Percentiles rank a stretch among this genome's conserved stretches.
These are phyloP conservation scores for Eulemur rufifrons DNA, from an alignment of 2,113 vertebrate genomes.

Conservation along the genomic window DNA sequence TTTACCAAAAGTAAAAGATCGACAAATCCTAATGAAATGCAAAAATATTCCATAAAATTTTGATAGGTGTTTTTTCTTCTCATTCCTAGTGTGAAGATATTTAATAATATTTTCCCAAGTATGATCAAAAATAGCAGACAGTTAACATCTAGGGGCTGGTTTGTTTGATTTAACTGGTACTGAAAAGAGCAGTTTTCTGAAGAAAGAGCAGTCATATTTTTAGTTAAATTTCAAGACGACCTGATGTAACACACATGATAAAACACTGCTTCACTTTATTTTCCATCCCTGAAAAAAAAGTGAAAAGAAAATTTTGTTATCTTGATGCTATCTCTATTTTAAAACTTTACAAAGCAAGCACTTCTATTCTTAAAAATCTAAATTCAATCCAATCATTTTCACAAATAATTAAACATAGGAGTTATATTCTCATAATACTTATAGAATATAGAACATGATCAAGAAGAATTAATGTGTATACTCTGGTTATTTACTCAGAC, in stretches of 20 bases:
- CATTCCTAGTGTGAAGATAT: slow-evolving; percentile 84
- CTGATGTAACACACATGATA: neutral
- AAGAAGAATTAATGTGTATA: slow-evolving; percentile 18
- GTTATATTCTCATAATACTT: neutral
- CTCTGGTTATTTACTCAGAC: neutral
- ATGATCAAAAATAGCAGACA: slow-evolving; percentile 84
- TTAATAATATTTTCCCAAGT: slow-evolving; percentile 86
- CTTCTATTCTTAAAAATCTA: neutral
- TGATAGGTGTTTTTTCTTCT: slow-evolving; percentile 72
- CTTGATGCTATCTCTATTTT: neutral
- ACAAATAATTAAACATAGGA: neutral
- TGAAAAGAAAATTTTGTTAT: neutral
- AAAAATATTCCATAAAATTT: slow-evolving; percentile 88
- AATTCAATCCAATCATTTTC: neutral
- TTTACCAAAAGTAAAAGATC: slow-evolving; percentile 84
- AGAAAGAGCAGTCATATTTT: slow-evolving; percentile 74
- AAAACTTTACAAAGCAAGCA: slow-evolving; percentile 24
- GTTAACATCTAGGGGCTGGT: slow-evolving; percentile 66
- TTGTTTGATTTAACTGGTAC: slow-evolving; percentile 19
- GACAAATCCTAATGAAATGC: slow-evolving; percentile 84
- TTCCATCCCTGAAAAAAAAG: slow-evolving; percentile 74
- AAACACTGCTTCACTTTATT: neutral
- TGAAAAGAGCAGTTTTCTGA: slow-evolving; percentile 73
- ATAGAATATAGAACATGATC: neutral
- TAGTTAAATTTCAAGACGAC: slow-evolving; percentile 3